Evolutionary conservation across 2,797 vertebrate genomes (phyloP).

Genomic region (Chiloscyllium punctatum): DNA sequence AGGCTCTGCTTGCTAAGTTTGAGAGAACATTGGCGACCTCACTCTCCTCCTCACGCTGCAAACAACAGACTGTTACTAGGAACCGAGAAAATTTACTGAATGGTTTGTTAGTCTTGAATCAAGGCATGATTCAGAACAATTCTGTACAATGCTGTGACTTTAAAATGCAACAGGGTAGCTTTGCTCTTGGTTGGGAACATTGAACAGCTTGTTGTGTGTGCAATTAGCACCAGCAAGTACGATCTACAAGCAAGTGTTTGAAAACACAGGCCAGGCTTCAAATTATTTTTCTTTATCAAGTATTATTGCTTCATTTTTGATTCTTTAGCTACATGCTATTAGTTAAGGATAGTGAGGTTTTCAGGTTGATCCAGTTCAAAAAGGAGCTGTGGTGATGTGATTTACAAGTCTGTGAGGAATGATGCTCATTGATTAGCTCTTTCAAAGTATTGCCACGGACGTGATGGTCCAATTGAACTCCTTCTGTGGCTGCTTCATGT

Average conservation of each 20-base stretch:
- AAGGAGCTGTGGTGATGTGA: neutral
- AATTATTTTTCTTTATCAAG: neutral
- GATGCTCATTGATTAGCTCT: neutral
- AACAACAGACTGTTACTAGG: neutral
- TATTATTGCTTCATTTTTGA: neutral
- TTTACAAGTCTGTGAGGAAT: neutral
- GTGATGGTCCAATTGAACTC: neutral
- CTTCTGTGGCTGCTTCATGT: neutral
- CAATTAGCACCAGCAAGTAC: neutral
- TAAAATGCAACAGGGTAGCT: slow-evolving; percentile 24
- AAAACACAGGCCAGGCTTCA: neutral
- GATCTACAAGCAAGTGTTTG: neutral
- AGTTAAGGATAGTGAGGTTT: neutral
- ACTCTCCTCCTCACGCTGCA: neutral
- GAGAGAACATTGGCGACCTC: slow-evolving; percentile 14
- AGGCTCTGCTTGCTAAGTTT: neutral
- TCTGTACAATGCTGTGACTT: slow-evolving; percentile 18
- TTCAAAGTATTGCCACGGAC: neutral
- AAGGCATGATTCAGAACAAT: slow-evolving; percentile 19
- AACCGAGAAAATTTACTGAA: slow-evolving; percentile 6
- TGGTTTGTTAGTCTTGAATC: slow-evolving; percentile 4
- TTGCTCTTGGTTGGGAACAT: neutral
- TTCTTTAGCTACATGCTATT: neutral
- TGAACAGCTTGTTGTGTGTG: slow-evolving; percentile 9
- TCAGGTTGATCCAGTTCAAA: neutral